Percentiles rank a stretch among this genome's conserved stretches.
These are phyloP conservation scores for Melanotus villosus DNA, from an alignment of 2,888 invertebrate species.

Conservation along the genomic window DNA sequence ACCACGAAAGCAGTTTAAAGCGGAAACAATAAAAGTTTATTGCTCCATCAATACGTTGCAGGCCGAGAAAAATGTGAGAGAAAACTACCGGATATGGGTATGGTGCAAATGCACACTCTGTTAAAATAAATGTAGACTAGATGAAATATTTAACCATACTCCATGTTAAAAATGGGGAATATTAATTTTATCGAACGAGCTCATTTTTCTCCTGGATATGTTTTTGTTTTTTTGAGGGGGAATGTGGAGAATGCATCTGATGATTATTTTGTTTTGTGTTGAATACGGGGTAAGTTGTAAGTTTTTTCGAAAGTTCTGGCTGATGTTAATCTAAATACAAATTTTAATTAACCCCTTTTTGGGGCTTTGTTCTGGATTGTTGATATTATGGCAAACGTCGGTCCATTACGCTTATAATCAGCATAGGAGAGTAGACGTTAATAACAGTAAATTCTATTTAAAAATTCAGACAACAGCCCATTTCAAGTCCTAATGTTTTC, in stretches of 20 bases:
- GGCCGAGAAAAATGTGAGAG: constrained; percentile 22
- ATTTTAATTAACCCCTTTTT: too few species aligned
- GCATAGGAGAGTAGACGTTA: too few species aligned
- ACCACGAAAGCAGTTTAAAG: constrained; percentile 47
- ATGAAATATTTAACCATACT: constrained; percentile 7
- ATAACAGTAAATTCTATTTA: neutral
- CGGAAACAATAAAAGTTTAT: constrained; percentile 49
- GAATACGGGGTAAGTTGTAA: too few species aligned
- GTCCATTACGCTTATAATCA: too few species aligned
- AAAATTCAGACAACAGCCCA: constrained; percentile 1
- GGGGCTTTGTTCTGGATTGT: too few species aligned
- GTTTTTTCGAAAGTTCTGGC: too few species aligned
- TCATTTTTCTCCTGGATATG: neutral
- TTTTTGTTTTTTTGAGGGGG: neutral
- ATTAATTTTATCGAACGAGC: neutral
- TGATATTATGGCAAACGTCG: too few species aligned
- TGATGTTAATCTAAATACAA: too few species aligned
- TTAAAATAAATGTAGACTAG: constrained; percentile 14
- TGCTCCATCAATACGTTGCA: constrained; percentile 32
- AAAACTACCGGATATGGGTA: constrained; percentile 3
- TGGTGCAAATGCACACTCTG: neutral
- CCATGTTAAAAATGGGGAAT: constrained; percentile 10
- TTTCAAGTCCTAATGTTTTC: constrained; percentile 6
- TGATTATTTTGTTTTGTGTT: too few species aligned
- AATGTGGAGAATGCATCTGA: too few species aligned